These are phyloP conservation scores for Trachelus iudaicus DNA, from an alignment of 2,888 invertebrate species.

Conservation along the genomic window DNA sequence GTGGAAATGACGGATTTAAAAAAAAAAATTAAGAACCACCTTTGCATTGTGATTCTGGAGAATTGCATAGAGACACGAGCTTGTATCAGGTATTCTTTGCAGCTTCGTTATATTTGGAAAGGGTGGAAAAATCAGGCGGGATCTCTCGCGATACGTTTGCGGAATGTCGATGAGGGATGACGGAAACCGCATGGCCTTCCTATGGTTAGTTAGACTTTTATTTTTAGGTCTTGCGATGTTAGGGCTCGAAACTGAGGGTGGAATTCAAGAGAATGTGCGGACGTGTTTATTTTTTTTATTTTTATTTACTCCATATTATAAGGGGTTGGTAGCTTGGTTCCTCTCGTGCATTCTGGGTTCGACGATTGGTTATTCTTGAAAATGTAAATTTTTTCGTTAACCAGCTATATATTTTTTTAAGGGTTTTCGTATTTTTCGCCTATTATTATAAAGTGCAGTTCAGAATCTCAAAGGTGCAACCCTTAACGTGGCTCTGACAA, in stretches of 20 bases:
- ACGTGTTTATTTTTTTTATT: not conserved
- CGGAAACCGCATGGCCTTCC: not conserved
- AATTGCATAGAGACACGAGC: not conserved
- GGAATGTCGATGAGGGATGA: not conserved
- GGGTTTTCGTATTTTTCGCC: not conserved
- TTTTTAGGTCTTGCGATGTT: not conserved
- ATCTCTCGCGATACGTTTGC: not conserved
- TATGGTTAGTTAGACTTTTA: not conserved
- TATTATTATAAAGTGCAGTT: not conserved
- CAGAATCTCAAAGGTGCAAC: not conserved
- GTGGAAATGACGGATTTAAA: not conserved
- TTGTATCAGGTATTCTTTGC: not conserved
- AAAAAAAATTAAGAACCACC: not conserved
- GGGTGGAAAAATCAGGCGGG: not conserved
- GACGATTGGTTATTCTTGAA: no score
- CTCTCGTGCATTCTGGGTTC: no score
- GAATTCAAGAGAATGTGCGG: not conserved
- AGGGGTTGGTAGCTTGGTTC: not conserved
- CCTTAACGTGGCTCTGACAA: not conserved
- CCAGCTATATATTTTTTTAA: no score
- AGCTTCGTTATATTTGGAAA: not conserved
- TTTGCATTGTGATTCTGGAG: not conserved
- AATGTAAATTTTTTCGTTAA: no score
- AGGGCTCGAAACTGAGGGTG: not conserved
- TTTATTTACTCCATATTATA: no score